Base-by-base conservation (phyloP, 1,140 invertebrate species). In the Anthonomus grandis region DNA sequence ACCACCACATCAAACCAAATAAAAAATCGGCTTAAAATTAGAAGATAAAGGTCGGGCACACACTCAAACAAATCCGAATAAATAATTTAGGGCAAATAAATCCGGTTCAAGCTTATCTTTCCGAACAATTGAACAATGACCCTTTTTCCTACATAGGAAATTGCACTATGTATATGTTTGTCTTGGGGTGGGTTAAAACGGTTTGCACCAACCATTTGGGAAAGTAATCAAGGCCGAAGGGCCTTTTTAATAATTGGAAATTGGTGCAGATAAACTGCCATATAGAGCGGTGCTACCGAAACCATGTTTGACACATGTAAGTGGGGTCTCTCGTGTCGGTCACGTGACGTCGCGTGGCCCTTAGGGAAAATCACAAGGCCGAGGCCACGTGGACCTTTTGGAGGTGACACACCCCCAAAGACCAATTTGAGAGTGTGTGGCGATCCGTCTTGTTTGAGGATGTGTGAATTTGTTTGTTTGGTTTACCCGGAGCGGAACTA, bases 251-350 rank as follows among this genome's bases (percentile, higher is more conserved):
- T 41, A 13, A 34, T 34, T 34, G 31, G 10, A 4, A 44, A 21
- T 44, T 44, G 36, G 36, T 38, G 36, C 36, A n/a, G 36, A 6
- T 38, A 4, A n/a, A 6, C 36, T 13, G 4, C 6, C n/a, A n/a
- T n/a, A n/a, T n/a, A n/a, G n/a, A n/a, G 38, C 54, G 53, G 24
- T 56, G 48, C 56, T 22, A 52, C 31, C 57, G 34, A 69, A 70
- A 70, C 67, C 62, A 70, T 69, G 67, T 70, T 70, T 70, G 69
- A 70, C 69, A 69, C 63, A 69, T 70, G 69, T 70, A 70, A 70
- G 69, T 70, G 69, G 67, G 67, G 61, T 57, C 62, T 65, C 69
- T 69, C 63, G 63, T 64, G 63, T 64, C 52, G 52, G 31, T 15
- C 66, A 63, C 66, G 65, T 59, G 65, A 55, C 23, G 46, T 13